These are phyloP conservation scores for Arenaria interpres DNA, from an alignment of 2,113 vertebrate species.

Conservation along the genomic window DNA sequence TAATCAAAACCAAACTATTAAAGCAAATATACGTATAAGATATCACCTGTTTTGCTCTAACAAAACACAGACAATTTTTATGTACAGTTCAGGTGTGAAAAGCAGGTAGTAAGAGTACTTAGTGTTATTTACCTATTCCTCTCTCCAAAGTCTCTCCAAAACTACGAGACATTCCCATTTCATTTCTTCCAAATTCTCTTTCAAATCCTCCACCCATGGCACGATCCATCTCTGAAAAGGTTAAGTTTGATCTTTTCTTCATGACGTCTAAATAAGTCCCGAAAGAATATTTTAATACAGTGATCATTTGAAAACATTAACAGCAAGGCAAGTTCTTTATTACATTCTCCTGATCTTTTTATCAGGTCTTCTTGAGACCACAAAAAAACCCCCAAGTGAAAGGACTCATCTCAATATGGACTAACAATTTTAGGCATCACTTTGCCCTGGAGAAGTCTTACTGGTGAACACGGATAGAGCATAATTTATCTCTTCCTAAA, in stretches of 20 bases:
- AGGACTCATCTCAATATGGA: not conserved
- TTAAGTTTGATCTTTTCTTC: not conserved
- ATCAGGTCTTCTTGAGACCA: not conserved
- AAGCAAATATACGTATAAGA: not conserved
- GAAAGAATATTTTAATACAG: not conserved
- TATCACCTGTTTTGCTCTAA: not conserved
- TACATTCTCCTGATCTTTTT: not conserved
- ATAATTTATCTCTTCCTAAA: not conserved
- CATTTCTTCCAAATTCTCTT: conserved; percentile 88
- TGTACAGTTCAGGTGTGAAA: not conserved
- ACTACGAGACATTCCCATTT: conserved; percentile 88
- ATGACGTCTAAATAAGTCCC: not conserved
- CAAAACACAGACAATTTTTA: fast-evolving
- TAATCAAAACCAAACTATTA: not conserved
- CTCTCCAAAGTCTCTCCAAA: conserved; percentile 90
- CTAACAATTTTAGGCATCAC: not conserved
- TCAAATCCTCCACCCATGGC: conserved; percentile 89
- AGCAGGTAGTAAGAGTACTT: not conserved
- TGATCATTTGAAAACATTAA: not conserved
- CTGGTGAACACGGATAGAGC: not conserved
- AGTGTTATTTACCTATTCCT: conserved; percentile 82
- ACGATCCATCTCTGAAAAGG: conserved; percentile 86
- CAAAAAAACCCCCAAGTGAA: not conserved
- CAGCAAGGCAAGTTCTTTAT: not conserved
- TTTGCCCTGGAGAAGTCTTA: not conserved